phyloP scores from a whole-genome alignment of 2,797 vertebrate genomes.

The Rhinella marina region DNA sequence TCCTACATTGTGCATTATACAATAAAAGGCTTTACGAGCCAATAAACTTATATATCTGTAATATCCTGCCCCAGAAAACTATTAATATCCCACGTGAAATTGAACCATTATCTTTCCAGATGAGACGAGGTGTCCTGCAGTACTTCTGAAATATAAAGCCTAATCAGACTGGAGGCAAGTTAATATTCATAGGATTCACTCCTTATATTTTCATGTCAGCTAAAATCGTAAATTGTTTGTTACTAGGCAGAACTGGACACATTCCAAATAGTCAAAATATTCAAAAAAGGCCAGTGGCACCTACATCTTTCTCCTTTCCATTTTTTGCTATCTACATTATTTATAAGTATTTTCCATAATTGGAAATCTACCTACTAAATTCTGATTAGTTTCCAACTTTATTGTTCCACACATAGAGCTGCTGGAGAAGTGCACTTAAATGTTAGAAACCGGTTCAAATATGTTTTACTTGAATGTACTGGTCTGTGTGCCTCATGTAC shows the following conservation, averaged over 20 bases:
- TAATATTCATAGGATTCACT: neutral
- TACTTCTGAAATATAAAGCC: slow-evolving; percentile 30
- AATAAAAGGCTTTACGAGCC: slow-evolving; percentile 52
- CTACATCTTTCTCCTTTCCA: neutral
- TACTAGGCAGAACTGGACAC: neutral
- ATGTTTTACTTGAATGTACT: neutral
- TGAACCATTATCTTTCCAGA: slow-evolving; percentile 55
- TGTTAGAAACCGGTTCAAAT: neutral
- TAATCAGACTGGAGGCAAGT: slow-evolving; percentile 9
- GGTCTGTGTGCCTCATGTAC: neutral
- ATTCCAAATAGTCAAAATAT: neutral
- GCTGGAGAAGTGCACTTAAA: neutral
- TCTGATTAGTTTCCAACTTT: neutral
- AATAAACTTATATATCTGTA: slow-evolving; percentile 58
- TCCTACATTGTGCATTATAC: slow-evolving; percentile 29
- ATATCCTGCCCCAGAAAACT: slow-evolving; percentile 52
- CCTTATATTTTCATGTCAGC: neutral
- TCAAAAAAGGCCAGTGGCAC: neutral
- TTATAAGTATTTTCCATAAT: neutral
- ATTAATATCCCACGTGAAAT: slow-evolving; percentile 48
- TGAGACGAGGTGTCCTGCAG: slow-evolving; percentile 26
- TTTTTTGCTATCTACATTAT: neutral
- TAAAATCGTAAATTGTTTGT: neutral
- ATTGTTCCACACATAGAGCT: neutral
- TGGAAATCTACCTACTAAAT: neutral